phyloP scores from a whole-genome alignment of 2,797 vertebrate genomes.

The Delichon dasypus region DNA sequence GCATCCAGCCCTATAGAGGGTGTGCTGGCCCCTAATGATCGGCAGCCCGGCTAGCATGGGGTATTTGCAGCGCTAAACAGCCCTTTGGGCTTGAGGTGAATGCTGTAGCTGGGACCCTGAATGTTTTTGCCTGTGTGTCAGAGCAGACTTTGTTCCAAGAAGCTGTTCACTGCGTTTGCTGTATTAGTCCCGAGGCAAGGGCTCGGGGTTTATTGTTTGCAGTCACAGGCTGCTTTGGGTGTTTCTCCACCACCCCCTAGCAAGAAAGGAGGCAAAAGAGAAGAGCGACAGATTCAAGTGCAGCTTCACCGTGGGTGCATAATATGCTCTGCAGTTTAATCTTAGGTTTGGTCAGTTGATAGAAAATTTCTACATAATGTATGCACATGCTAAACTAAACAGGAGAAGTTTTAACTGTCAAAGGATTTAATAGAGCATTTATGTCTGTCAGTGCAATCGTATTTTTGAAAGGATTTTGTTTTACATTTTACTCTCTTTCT shows the following conservation, averaged over 20 bases:
- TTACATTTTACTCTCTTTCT: neutral
- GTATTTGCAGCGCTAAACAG: neutral
- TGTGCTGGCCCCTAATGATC: neutral
- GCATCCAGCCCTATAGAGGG: neutral
- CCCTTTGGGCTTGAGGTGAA: neutral
- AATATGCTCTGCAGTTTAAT: neutral
- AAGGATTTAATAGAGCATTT: neutral
- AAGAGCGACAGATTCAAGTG: neutral
- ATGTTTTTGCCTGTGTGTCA: neutral
- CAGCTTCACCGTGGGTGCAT: neutral
- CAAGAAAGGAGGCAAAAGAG: neutral
- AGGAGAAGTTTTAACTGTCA: neutral
- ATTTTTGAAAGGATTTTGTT: neutral
- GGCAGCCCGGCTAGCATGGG: neutral
- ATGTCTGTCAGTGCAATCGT: neutral
- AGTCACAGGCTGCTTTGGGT: conserved; percentile 4
- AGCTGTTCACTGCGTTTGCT: neutral
- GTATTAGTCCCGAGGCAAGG: neutral
- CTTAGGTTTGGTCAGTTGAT: neutral
- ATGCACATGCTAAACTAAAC: neutral
- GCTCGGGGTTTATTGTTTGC: conserved; percentile 59
- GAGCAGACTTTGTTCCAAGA: conserved; percentile 55
- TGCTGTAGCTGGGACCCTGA: neutral
- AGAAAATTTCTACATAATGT: neutral
- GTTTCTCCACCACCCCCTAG: neutral